Conservation (phyloP, 2,797 vertebrate genomes). For the Orientallactaga sibirica region DNA sequence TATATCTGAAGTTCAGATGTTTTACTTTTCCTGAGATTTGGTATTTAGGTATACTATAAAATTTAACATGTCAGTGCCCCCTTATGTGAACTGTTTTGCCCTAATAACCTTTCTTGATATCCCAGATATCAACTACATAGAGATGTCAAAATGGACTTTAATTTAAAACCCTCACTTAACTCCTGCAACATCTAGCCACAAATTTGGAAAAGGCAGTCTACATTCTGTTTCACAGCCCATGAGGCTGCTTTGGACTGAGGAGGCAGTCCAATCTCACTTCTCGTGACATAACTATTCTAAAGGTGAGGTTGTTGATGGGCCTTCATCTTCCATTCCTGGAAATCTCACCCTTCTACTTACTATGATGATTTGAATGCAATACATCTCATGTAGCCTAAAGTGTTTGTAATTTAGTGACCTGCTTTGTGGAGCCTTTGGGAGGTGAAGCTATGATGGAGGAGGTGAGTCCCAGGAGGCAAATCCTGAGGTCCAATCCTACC, state of each 20-base stretch:
- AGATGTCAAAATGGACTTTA: background rate
- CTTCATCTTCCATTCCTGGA: background rate
- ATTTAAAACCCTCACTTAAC: background rate
- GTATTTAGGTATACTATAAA: background rate
- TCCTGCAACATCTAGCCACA: background rate
- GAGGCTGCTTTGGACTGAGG: background rate
- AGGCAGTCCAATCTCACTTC: background rate
- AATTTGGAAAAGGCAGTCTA: background rate
- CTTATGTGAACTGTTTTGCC: background rate
- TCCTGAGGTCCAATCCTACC: too few relatives aligned
- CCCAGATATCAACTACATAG: background rate
- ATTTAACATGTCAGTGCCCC: background rate
- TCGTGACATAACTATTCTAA: background rate
- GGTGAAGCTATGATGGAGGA: background rate
- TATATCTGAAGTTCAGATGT: background rate
- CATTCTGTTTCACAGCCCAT: background rate
- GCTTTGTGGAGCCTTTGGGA: background rate
- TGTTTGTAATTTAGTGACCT: too few relatives aligned
- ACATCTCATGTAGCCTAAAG: too few relatives aligned
- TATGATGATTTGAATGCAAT: too few relatives aligned
- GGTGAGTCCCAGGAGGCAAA: too few relatives aligned
- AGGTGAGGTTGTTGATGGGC: background rate
- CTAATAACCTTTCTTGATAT: background rate
- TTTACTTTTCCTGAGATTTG: background rate
- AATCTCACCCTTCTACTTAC: too few relatives aligned